Conservation (phyloP, 1,140 invertebrate genomes). For the Dreissena polymorpha region DNA sequence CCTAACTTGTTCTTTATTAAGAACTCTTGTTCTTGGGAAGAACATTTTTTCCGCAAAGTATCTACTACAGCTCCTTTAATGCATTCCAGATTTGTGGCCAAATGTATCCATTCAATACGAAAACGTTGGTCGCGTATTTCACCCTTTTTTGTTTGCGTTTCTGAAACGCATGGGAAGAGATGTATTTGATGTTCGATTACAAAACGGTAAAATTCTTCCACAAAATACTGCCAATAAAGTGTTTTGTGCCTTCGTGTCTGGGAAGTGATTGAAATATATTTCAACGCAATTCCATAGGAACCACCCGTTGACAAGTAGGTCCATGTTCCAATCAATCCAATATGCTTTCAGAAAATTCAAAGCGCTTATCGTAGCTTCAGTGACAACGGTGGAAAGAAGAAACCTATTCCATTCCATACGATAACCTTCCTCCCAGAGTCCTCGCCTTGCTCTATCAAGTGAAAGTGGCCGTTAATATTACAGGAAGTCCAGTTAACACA, state of each 20-base stretch:
- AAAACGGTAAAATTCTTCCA: not conserved
- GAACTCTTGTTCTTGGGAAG: too few relatives aligned
- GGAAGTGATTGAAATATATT: constrained; percentile 55
- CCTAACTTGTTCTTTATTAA: too few relatives aligned
- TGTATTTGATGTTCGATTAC: not conserved
- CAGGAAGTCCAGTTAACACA: not conserved
- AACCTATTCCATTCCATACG: constrained; percentile 67
- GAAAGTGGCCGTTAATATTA: constrained; percentile 41
- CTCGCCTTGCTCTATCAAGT: constrained; percentile 67
- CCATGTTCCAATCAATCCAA: not conserved
- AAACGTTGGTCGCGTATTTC: too few relatives aligned
- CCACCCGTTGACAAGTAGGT: not conserved
- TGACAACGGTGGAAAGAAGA: constrained; percentile 57
- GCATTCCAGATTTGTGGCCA: too few relatives aligned
- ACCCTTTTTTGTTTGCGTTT: too few relatives aligned
- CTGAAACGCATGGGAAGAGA: too few relatives aligned
- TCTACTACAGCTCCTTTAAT: too few relatives aligned
- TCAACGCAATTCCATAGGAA: not conserved
- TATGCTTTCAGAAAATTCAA: constrained; percentile 37
- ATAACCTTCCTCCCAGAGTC: constrained; percentile 60
- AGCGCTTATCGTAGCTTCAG: constrained; percentile 58
- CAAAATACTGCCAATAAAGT: constrained; percentile 40
- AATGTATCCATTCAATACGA: too few relatives aligned
- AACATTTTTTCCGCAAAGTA: too few relatives aligned
- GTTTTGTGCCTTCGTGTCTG: not conserved